Evolutionary conservation across 2,797 vertebrate species (phyloP), one percentile per base, ranked within the genome.

Genomic region (Sebastes diploproa): DNA sequence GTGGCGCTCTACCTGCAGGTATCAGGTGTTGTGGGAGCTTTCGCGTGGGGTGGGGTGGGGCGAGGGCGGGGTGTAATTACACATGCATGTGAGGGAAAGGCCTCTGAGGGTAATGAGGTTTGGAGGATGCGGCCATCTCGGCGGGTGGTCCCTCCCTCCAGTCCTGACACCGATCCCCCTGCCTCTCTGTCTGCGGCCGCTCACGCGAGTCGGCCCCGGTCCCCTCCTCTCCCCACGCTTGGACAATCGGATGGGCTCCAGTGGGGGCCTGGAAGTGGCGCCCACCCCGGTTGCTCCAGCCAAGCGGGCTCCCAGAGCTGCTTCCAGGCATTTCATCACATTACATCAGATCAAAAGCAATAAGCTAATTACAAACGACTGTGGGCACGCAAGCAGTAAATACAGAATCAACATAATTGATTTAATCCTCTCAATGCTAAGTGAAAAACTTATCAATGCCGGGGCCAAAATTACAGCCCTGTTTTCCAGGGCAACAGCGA

Each of bases 281-380:
- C 88, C 91, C 88, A 89, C 89, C 90, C 87, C 75, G 50, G 87
- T 93, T n/a, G 85, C 87, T 86, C 86, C 89, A 87, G 91, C 92
- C 93, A 90, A 93, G 85, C 74, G 23, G 88, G 62, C 91, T 93
- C 92, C 86, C 91, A 78, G 86, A 86, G 85, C 86, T 59, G 91
- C 92, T 89, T 81, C 78, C 79, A 88, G 89, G 84, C 91, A 93
- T 94, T 95, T 96, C 94, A 95, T 96, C 93, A 90, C 92, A 95
- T 96, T 95, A 96, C 95, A 94, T 92, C 92, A 94, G 94, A 96
- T 96, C 94, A 95, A 95, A 95, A 95, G 94, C 95, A 95, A 96
- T 96, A 95, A 96, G 95, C 95, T 96, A 95, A 96, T 96, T 96
- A 96, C 95, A 93, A 95, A 94, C 65, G 90, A 94, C 93, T 91